Conservation (phyloP, 2,888 invertebrate species). For the Philhelius pedissequus region DNA sequence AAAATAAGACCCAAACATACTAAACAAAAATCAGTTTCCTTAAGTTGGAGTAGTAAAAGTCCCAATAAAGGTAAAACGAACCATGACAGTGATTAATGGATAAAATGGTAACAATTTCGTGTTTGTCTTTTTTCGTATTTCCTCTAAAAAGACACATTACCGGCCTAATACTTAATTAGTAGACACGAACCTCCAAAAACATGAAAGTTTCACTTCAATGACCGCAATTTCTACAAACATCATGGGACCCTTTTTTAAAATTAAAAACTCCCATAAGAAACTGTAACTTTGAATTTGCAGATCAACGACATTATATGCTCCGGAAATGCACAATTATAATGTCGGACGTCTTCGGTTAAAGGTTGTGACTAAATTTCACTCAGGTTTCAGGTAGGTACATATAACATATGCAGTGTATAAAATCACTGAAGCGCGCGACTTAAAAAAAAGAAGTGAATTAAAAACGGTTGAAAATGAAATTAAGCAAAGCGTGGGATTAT, state of each 20-base stretch:
- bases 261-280: not conserved
- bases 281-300: slow-evolving; percentile 5
- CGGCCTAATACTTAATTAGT: not conserved
- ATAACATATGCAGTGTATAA: not conserved
- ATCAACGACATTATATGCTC: slow-evolving; percentile 30
- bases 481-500: slow-evolving; percentile 41
- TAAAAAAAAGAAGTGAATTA: not conserved
- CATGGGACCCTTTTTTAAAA: not conserved
- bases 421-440: slow-evolving; percentile 33
- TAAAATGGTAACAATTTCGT: not conserved
- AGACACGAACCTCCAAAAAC: not conserved
- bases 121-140: not conserved
- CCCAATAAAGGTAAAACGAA: not conserved
- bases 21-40: too few species aligned
- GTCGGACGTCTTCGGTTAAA: slow-evolving; percentile 10
- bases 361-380: slow-evolving; percentile 17
- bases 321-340: slow-evolving; percentile 12
- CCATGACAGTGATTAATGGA: not conserved
- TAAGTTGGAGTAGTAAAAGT: not conserved
- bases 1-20: too few species aligned
- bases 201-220: slow-evolving; percentile 46
- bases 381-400: too few species aligned
- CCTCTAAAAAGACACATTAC: too few species aligned
- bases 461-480: slow-evolving; percentile 13
- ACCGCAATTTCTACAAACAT: slow-evolving; percentile 9